Evolutionary conservation across 1,140 invertebrate genomes (phyloP).

Genomic region (Polypedilum vanderplanki): DNA sequence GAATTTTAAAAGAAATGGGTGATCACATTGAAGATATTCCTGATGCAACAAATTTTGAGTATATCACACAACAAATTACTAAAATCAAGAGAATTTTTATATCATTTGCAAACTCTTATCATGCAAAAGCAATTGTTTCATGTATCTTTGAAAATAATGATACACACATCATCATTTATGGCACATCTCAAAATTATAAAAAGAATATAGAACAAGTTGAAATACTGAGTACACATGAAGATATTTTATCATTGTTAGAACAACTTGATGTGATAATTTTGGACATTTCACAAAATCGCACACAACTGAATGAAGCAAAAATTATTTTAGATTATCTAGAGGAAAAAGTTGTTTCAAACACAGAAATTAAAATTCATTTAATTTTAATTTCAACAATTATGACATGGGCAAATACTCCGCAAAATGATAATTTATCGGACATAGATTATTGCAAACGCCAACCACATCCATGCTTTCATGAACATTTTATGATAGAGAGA

Average conservation of each 20-base stretch:
- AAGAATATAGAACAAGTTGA: background rate
- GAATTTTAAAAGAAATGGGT: too few species aligned
- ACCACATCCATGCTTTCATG: slow-evolving; percentile 26
- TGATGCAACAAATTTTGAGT: background rate
- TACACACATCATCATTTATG: background rate
- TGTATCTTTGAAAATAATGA: background rate
- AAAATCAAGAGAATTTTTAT: background rate
- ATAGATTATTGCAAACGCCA: background rate
- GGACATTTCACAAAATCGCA: background rate
- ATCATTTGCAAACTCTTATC: background rate
- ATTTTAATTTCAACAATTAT: background rate
- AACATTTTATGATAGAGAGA: slow-evolving; percentile 1
- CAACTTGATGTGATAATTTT: background rate
- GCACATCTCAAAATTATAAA: background rate
- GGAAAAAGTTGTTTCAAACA: background rate
- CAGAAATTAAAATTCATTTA: background rate
- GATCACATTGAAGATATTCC: background rate
- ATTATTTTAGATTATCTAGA: background rate
- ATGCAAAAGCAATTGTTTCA: background rate
- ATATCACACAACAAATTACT: background rate
- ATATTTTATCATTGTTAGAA: background rate
- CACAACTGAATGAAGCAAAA: background rate
- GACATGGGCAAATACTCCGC: background rate
- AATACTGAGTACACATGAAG: background rate
- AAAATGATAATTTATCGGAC: background rate